Evolutionary conservation across 2,113 vertebrate genomes (phyloP), one percentile per base, ranked within the genome.

Genomic region (Clarias gariepinus): DNA sequence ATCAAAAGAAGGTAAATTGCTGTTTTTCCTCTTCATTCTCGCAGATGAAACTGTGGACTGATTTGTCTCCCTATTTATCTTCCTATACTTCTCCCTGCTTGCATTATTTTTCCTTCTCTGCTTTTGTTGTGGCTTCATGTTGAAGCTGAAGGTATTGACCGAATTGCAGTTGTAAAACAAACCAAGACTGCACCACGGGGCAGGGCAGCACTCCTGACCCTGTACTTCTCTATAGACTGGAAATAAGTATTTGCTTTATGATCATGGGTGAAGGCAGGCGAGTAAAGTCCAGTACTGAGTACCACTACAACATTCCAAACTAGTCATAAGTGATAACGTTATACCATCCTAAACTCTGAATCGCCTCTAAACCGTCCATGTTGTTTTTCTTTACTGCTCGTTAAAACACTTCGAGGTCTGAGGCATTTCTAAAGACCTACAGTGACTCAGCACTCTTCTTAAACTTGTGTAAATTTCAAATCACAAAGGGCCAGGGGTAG

Each of bases 1-100:
- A 99, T 93, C 98, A 99, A 92, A 99, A 99, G 88, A 98, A 98
- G 97, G 98, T 99, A 97, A 94, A 92, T 69, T 55, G 74, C 61
- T 11, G 69, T 58, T 21, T 84, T 76, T 86, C 52, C 41, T 63
- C 47, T 81, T 21, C 19, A 23, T 68, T 47, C 21, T 78, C 21
- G 25, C 53, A 11, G 6, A 12, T 66, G 81, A 41, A 36, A 12
- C 18, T 63, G 80, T 12, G 25, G 82, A 16, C 66, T 0, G 36
- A 66, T 16, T 52, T 63, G 13, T 64, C 33, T 64, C 64, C 52
- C 53, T 2, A 3, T 64, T 64, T 82, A n/a, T 82, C 25, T 58
- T 71, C 41, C 28, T 28, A 19, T 18, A 25, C 10, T 16, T 81
- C 21, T 81, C 25, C 8, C 33, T 68, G 41, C 53, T 30, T 68